Conservation (phyloP, 2,797 vertebrate genomes). For the Gambelia wislizenii region DNA sequence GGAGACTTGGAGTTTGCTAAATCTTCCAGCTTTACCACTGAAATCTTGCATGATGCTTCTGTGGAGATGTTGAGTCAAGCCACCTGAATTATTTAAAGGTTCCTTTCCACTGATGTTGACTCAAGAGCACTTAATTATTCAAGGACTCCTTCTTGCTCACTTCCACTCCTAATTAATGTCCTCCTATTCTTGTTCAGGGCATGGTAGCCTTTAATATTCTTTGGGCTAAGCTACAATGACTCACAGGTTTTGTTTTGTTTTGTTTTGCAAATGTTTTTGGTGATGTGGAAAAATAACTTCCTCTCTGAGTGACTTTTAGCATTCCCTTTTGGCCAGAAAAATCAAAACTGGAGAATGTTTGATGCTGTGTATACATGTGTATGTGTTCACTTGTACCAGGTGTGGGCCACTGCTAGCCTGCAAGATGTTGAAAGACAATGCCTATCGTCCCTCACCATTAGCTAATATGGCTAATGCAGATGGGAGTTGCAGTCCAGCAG, state of each 20-base stretch:
- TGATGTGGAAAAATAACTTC: neutral
- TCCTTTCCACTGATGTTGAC: neutral
- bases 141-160: neutral
- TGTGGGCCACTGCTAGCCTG: neutral
- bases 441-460: neutral
- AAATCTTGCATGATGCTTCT: neutral
- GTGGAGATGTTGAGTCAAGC: neutral
- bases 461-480: neutral
- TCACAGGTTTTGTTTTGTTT: neutral
- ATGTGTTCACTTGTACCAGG: too few species aligned
- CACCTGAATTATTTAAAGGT: neutral
- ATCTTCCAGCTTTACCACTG: neutral
- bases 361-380: neutral
- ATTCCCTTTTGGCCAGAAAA: neutral
- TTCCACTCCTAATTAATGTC: neutral
- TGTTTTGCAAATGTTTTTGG: neutral
- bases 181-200: neutral
- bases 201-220: neutral
- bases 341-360: neutral
- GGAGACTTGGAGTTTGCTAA: neutral
- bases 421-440: neutral
- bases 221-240: neutral
- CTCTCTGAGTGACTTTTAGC: neutral
- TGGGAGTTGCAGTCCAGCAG: neutral
- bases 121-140: slow-evolving; percentile 3